Evolutionary conservation across 2,888 invertebrate genomes (phyloP).

Genomic region (Meiosimyza decipiens): DNA sequence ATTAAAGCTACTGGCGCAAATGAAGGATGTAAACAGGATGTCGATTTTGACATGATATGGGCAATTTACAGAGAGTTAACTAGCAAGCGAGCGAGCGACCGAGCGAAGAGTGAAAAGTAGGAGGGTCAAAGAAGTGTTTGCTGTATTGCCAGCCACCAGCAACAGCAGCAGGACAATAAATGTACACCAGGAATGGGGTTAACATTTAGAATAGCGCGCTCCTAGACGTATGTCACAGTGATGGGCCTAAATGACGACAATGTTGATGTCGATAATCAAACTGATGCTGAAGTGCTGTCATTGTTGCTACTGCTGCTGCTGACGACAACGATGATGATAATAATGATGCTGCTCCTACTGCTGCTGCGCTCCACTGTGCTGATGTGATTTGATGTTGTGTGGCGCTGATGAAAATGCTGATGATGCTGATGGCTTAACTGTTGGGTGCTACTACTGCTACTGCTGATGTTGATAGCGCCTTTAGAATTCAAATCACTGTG

Average conservation of each 20-base stretch:
- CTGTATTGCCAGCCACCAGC: not conserved
- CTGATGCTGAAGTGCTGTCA: not conserved
- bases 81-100: not conserved
- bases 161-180: conserved; percentile 18
- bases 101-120: not conserved
- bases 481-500: no score
- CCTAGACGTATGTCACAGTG: not conserved
- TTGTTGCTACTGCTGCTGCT: not conserved
- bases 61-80: not conserved
- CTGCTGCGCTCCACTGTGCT: no score
- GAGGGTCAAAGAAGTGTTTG: not conserved
- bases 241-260: conserved; percentile 3
- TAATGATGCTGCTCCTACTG: not conserved
- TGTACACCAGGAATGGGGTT: not conserved
- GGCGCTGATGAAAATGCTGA: conserved; percentile 13
- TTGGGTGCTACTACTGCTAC: not conserved
- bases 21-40: not conserved
- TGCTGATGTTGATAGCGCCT: not conserved
- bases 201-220: not conserved
- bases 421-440: conserved; percentile 18
- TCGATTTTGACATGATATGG: conserved; percentile 14
- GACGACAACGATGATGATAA: conserved; percentile 14
- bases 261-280: conserved; percentile 4
- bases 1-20: no score
- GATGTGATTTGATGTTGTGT: not conserved